These are phyloP conservation scores for Oophaga pumilio DNA, from an alignment of 2,113 vertebrate genomes.

Conservation along the genomic window DNA sequence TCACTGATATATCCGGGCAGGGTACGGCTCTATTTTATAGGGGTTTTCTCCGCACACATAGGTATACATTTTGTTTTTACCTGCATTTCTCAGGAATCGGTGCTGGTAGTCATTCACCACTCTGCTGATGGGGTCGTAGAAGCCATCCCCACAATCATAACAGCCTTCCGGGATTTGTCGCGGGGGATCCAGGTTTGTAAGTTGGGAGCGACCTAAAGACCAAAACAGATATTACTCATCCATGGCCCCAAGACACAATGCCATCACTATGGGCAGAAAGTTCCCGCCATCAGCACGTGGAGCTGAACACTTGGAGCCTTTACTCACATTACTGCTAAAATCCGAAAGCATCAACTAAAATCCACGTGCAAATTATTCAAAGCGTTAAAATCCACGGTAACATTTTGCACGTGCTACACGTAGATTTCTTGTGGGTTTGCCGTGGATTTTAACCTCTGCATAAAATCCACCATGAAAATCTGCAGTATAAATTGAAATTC, in stretches of 20 bases:
- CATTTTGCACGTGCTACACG: too few relatives aligned
- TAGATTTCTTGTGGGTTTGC: too few relatives aligned
- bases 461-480: too few relatives aligned
- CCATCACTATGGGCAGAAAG: too few relatives aligned
- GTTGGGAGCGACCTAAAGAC: constrained; percentile 82
- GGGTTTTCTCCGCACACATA: background rate
- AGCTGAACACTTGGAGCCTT: too few relatives aligned
- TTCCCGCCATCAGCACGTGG: too few relatives aligned
- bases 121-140: constrained; percentile 84
- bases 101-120: constrained; percentile 75
- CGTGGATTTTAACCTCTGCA: too few relatives aligned
- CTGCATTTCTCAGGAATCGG: constrained; percentile 85
- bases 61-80: constrained; percentile 66
- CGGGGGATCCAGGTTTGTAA: constrained; percentile 82
- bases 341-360: too few relatives aligned
- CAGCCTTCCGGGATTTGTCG: constrained; percentile 79
- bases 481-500: too few relatives aligned
- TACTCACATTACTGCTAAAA: too few relatives aligned
- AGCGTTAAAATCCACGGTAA: background rate
- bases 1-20: too few relatives aligned
- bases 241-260: too few relatives aligned
- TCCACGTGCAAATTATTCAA: background rate
- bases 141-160: constrained; percentile 93
- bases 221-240: background rate
- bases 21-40: background rate